phyloP scores from a whole-genome alignment of 2,888 invertebrate genomes.

The Homarus gammarus region DNA sequence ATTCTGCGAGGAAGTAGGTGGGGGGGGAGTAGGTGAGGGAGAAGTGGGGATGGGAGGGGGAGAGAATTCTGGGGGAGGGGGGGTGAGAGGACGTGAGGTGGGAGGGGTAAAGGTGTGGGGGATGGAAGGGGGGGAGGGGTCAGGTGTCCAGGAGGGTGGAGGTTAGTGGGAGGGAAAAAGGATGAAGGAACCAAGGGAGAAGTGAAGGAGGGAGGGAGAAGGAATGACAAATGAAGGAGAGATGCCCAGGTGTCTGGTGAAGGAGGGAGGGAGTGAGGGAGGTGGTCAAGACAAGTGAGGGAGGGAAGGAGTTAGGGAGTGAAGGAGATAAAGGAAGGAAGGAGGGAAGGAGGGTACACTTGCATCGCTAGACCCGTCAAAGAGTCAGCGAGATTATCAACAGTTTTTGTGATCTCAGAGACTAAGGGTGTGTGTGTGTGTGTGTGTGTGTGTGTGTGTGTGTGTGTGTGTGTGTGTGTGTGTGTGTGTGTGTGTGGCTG shows the following conservation, averaged over 20 bases:
- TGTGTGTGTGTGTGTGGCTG: too few relatives aligned
- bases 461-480: too few relatives aligned
- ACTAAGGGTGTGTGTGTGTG: too few relatives aligned
- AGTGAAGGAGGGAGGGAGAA: background rate
- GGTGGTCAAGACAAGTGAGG: background rate
- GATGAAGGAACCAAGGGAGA: background rate
- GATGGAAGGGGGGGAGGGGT: too few relatives aligned
- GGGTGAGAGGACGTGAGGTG: too few relatives aligned
- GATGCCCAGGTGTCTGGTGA: background rate
- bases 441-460: too few relatives aligned
- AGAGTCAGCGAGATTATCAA: background rate
- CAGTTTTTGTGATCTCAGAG: conserved; percentile 3
- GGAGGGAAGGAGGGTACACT: conserved; percentile 19
- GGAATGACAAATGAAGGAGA: background rate
- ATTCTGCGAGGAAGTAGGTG: too few relatives aligned
- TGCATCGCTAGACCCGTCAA: background rate
- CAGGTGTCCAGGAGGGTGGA: background rate
- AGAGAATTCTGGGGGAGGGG: too few relatives aligned
- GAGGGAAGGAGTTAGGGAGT: background rate
- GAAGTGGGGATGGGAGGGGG: too few relatives aligned
- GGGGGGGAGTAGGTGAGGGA: too few relatives aligned
- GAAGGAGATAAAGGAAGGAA: background rate
- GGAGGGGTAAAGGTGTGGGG: too few relatives aligned
- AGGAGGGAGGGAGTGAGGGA: background rate
- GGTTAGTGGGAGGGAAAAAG: background rate